Evolutionary conservation across 2,888 invertebrate species (phyloP).

Genomic region (Beris morrisii): DNA sequence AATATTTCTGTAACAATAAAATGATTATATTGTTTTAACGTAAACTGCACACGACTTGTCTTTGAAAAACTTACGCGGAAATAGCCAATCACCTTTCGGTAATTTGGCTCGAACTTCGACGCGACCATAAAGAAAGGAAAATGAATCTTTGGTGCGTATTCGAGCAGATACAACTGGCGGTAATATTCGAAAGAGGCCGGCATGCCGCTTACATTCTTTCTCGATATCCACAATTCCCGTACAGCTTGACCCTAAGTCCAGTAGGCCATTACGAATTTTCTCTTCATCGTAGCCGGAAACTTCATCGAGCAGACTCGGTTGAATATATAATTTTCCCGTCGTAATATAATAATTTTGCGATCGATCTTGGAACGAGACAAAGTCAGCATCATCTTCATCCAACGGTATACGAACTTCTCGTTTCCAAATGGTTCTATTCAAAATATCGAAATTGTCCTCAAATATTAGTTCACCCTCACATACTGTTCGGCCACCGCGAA

Average conservation of each 20-base stretch:
- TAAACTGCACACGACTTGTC: background rate
- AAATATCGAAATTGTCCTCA: conserved; percentile 62
- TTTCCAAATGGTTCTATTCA: conserved; percentile 60
- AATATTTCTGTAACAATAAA: conserved; percentile 60
- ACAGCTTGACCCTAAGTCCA: conserved; percentile 56
- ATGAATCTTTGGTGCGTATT: conserved; percentile 63
- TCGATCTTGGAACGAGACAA: conserved; percentile 55
- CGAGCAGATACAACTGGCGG: conserved; percentile 70
- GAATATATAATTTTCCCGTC: conserved; percentile 51
- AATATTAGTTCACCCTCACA: conserved; percentile 62
- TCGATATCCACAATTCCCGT: conserved; percentile 57
- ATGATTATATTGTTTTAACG: conserved; percentile 45
- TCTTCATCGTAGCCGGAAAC: conserved; percentile 42
- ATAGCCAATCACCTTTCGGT: conserved; percentile 76
- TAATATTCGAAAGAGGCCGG: conserved; percentile 59
- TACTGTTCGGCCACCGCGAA: conserved; percentile 50
- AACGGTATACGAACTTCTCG: conserved; percentile 62
- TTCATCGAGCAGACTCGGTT: conserved; percentile 50
- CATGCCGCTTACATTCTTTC: conserved; percentile 50
- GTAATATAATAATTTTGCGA: conserved; percentile 49
- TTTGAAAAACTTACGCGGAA: conserved; percentile 63
- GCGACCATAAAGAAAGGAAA: conserved; percentile 70
- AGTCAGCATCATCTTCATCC: conserved; percentile 57
- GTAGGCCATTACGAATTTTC: conserved; percentile 46
- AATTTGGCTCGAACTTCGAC: conserved; percentile 71